Base-by-base conservation (phyloP, 2,797 vertebrate genomes). In the Malurus leucopterus region DNA sequence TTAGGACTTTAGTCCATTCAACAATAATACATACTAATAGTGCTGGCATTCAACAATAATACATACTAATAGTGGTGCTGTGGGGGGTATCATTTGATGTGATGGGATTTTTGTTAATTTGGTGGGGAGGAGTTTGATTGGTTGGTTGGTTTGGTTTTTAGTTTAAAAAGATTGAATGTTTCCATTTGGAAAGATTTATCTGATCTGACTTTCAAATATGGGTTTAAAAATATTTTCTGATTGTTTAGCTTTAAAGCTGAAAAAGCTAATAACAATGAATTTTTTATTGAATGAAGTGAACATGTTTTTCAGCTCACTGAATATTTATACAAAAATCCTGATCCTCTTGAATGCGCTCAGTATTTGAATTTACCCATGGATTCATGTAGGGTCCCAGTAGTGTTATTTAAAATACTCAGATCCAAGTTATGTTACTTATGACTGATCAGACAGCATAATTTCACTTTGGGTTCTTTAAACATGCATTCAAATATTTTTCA, bases 21-120 rank as follows among this genome's bases (percentile, higher is more conserved):
- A 58, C 59, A 82, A 11, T 49, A 89, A 78, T 47, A 92, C 58
- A 93, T 72, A 40, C 11, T 89, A 92, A 84, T 43, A 75, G 93
- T 46, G 29, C 21, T 90, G 32, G 9, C 59, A 68, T 62, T 88
- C 74, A 85, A 58, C 59, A 82, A 11, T 49, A 89, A 78, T 47
- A 92, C 58, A 93, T 72, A 40, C 11, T 89, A 92, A 84, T 43
- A 75, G 27, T 27, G 32, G 12, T 13, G 44, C 36, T 36, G 44
- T 9, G 5, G 16, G 10, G 15, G n/a, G 15, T 27, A 26, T 72
- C 38, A 12, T 36, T 71, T 58, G 20, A 22, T 15, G 9, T n/a
- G 9, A 13, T 21, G 2, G 0, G 2, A 17, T 20, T 68, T 70
- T 57, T 64, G 9, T 43, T 64, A 15, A 15, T 34, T 57, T 34